phyloP scores from a whole-genome alignment of 2,888 invertebrate genomes.

The Fragum sueziense region DNA sequence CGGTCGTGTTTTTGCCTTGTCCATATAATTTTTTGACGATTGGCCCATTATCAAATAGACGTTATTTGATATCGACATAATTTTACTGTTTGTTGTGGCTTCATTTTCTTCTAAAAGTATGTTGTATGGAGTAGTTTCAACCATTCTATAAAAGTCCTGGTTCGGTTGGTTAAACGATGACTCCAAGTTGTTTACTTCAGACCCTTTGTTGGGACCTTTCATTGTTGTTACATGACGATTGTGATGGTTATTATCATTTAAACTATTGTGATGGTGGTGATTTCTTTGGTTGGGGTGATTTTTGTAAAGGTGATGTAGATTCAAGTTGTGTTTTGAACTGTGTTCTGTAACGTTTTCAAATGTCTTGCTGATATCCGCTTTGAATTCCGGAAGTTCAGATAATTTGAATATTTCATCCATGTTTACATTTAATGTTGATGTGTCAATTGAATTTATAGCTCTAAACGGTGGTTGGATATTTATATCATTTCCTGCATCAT shows the following conservation, averaged over 20 bases:
- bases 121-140: background rate
- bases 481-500: background rate
- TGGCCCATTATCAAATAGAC: conserved; percentile 5
- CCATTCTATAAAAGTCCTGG: background rate
- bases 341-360: too few species aligned
- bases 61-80: background rate
- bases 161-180: background rate
- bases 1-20: background rate
- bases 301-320: background rate
- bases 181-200: background rate
- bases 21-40: conserved; percentile 2
- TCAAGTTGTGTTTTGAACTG: too few species aligned
- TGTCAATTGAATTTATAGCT: too few species aligned
- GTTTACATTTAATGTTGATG: background rate
- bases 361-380: too few species aligned
- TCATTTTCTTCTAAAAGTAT: background rate
- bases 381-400: background rate
- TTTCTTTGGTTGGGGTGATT: background rate
- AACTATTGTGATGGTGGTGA: background rate
- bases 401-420: too few species aligned
- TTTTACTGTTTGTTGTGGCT: background rate
- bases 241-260: too few species aligned
- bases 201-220: background rate
- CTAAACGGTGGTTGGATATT: too few species aligned
- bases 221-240: background rate